phyloP scores from a whole-genome alignment of 2,888 invertebrate genomes.

The Phasia obesa region DNA sequence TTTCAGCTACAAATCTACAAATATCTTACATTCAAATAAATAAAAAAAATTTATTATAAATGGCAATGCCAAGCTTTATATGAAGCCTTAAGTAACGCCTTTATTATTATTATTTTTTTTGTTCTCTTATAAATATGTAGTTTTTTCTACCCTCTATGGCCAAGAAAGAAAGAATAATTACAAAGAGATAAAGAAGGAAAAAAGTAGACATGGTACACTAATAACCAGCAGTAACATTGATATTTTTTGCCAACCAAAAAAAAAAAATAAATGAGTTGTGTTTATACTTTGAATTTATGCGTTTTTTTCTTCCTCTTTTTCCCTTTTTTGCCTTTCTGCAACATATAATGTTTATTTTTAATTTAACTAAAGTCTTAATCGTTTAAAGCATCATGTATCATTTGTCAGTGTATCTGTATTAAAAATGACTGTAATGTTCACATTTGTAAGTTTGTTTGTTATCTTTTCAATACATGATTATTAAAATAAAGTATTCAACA shows the following conservation, averaged over 20 bases:
- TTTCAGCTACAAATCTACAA: slow-evolving; percentile 46
- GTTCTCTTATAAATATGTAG: background rate
- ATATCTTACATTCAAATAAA: slow-evolving; percentile 46
- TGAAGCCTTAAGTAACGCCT: slow-evolving; percentile 68
- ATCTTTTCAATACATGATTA: background rate
- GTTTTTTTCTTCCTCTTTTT: background rate
- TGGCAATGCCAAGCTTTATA: slow-evolving; percentile 63
- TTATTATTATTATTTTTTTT: slow-evolving; percentile 45
- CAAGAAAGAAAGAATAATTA: background rate
- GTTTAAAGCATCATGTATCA: slow-evolving; percentile 76
- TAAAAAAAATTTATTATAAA: slow-evolving; percentile 62
- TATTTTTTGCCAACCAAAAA: slow-evolving; percentile 31
- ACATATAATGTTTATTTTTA: slow-evolving; percentile 32
- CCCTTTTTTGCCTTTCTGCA: background rate
- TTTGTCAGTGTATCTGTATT: slow-evolving; percentile 58
- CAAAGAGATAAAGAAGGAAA: slow-evolving; percentile 18
- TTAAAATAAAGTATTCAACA: slow-evolving; percentile 39
- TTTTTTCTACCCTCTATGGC: slow-evolving; percentile 33
- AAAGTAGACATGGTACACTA: slow-evolving; percentile 46
- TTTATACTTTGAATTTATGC: slow-evolving; percentile 73
- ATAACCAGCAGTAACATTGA: slow-evolving; percentile 57
- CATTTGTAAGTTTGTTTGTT: slow-evolving; percentile 9
- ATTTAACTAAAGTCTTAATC: slow-evolving; percentile 75
- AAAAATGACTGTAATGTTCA: slow-evolving; percentile 51
- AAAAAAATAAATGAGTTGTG: slow-evolving; percentile 62